These are phyloP conservation scores for Buceros bicornis DNA, from an alignment of 2,797 vertebrate genomes.

Conservation along the genomic window DNA sequence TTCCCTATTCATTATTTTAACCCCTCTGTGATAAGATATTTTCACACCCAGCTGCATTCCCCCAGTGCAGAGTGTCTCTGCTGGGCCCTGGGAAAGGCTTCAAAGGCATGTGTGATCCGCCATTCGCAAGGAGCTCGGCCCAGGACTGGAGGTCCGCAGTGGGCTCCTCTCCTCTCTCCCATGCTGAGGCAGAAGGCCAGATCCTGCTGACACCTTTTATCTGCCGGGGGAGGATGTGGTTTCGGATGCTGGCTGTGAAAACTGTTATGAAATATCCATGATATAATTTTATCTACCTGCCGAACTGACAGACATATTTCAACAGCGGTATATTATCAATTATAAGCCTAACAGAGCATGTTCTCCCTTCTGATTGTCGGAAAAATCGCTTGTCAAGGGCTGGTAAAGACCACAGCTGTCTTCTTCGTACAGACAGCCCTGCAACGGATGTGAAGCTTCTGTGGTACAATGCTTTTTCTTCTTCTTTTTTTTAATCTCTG, in stretches of 20 bases:
- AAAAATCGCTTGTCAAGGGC: slow-evolving; percentile 66
- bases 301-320: slow-evolving; percentile 61
- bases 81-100: not conserved
- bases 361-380: slow-evolving; percentile 64
- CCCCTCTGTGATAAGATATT: not conserved
- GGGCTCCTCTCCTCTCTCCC: not conserved
- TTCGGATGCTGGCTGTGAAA: slow-evolving; percentile 14
- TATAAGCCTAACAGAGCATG: slow-evolving; percentile 65
- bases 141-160: not conserved
- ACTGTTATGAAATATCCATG: slow-evolving; percentile 21
- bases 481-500: not conserved
- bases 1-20: not conserved
- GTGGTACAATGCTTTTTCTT: not conserved
- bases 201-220: not conserved
- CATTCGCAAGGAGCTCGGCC: not conserved
- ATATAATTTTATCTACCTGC: slow-evolving; percentile 32
- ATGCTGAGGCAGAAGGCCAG: rapidly evolving
- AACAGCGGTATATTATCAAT: slow-evolving; percentile 66
- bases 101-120: rapidly evolving
- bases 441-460: not conserved
- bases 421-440: not conserved
- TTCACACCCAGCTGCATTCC: not conserved
- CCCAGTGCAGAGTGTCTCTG: rapidly evolving
- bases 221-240: not conserved
- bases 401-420: slow-evolving; percentile 60